Conservation (phyloP, 1,140 invertebrate genomes). For the Drosophila asahinai region DNA sequence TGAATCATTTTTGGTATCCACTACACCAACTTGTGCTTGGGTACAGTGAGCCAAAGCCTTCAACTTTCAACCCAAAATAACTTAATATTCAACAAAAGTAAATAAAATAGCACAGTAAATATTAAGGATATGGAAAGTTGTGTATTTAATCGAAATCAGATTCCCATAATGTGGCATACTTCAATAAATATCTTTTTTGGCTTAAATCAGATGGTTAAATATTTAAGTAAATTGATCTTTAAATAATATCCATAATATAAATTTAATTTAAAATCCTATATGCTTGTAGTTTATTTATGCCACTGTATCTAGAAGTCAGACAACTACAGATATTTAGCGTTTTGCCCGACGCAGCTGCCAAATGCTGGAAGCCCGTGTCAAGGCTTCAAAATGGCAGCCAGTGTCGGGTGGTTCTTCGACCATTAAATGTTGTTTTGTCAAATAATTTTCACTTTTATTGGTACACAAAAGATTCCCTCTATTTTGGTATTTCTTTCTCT, state of each 20-base stretch:
- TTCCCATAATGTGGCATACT: neutral
- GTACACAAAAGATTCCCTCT: constrained; percentile 36
- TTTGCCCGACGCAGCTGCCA: constrained; percentile 16
- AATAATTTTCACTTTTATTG: constrained; percentile 70
- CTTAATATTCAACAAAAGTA: neutral
- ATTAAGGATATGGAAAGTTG: too few species aligned
- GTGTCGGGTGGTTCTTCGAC: neutral
- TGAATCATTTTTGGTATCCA: constrained; percentile 7
- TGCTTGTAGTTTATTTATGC: neutral
- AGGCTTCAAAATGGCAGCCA: constrained; percentile 16
- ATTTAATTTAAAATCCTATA: neutral
- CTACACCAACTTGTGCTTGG: neutral
- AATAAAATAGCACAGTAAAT: neutral
- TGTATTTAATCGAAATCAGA: too few species aligned
- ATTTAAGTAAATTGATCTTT: neutral
- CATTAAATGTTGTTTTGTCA: constrained; percentile 43
- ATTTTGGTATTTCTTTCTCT: constrained; percentile 5
- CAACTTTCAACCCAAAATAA: too few species aligned
- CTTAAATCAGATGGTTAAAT: too few species aligned
- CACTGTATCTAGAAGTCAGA: constrained; percentile 1
- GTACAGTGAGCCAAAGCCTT: constrained; percentile 9
- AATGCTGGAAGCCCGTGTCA: constrained; percentile 4
- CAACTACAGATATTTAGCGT: neutral
- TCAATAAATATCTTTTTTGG: too few species aligned
- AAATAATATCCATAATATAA: too few species aligned